Base-by-base conservation (phyloP, 2,797 vertebrate species). In the Gymnothorax reevesii region DNA sequence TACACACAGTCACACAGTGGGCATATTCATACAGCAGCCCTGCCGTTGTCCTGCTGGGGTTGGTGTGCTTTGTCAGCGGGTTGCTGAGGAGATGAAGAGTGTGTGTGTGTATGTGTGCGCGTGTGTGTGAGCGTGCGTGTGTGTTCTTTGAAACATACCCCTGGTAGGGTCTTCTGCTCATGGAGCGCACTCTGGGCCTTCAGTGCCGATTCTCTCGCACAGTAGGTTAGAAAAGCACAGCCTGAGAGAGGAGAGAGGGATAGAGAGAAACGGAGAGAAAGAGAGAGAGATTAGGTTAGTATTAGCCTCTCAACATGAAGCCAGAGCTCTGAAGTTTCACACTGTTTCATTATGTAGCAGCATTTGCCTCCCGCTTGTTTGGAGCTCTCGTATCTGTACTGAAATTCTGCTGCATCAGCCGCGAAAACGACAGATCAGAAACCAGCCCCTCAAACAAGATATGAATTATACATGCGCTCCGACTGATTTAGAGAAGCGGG, bases 141-240 rank as follows among this genome's bases (percentile, higher is more conserved):
- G 9, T 59, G 1, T 66, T 66, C 20, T 22, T n/a, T 22, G 62
- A 22, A 66, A 66, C 62, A 7, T 66, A 66, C 62, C 62, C 62
- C 62, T 66, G 62, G 97, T 90, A 98, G 95, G 88, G 98, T 99
- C 97, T 99, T 99, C 96, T 99, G 98, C 94, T 99, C 98, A 0
- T 99, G 98, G 91, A 99, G 95, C 88, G 98, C 98, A 62, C 97
- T 99, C 96, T 99, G 98, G 73, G 98, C 98, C 96, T 98, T 99
- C 93, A 99, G 97, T 85, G 97, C 98, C 1, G 98, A 98, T 92
- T 98, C 98, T 25, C 98, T 97, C 95, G 97, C 98, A 95, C 98
- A 99, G 95, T 99, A 99, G 93, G 98, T 99, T 20, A 66, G 62
- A 66, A 66, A 66, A 1, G 62, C 62, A 66, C 62, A 66, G 20